These are phyloP conservation scores for Opisthograptis luteolata DNA, from an alignment of 2,888 invertebrate genomes.

Conservation along the genomic window DNA sequence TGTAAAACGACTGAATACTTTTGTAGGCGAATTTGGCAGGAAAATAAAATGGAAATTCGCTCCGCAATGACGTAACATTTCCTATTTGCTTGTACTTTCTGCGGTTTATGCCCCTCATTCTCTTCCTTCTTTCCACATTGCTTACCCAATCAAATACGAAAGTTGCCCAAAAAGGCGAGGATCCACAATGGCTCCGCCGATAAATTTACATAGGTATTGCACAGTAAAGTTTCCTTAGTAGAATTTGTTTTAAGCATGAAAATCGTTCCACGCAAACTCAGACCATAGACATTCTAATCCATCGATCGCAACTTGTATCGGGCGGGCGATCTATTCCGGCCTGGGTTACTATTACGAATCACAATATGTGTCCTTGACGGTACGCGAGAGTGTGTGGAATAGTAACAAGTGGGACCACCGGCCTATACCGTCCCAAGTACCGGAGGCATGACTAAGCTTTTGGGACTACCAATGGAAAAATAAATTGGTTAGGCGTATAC, in stretches of 20 bases:
- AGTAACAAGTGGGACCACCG: slow-evolving; percentile 75
- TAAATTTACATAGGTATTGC: slow-evolving; percentile 58
- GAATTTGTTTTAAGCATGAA: slow-evolving; percentile 58
- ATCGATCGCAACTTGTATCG: slow-evolving; percentile 65
- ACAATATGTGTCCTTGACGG: slow-evolving; percentile 77
- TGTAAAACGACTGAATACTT: slow-evolving; percentile 17
- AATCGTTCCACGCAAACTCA: slow-evolving; percentile 56
- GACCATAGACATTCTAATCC: slow-evolving; percentile 63
- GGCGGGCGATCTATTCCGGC: slow-evolving; percentile 72
- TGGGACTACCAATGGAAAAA: slow-evolving; percentile 45
- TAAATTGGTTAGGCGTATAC: slow-evolving; percentile 42
- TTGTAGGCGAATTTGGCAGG: slow-evolving; percentile 13
- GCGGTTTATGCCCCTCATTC: slow-evolving; percentile 34
- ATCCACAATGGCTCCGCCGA: slow-evolving; percentile 29
- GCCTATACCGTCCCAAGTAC: slow-evolving; percentile 53
- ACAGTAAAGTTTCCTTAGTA: slow-evolving; percentile 49
- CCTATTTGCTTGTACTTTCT: slow-evolving; percentile 20
- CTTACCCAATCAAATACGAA: slow-evolving; percentile 36
- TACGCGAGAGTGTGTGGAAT: slow-evolving; percentile 67
- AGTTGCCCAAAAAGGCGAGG: slow-evolving; percentile 26
- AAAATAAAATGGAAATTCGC: slow-evolving; percentile 26
- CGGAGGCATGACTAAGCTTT: slow-evolving; percentile 38
- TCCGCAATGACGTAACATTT: slow-evolving; percentile 15
- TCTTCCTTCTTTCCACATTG: slow-evolving; percentile 34
- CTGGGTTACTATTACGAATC: slow-evolving; percentile 68